Evolutionary conservation across 2,888 invertebrate genomes (phyloP), one percentile per base, ranked within the genome.

Genomic region (Eulithis testata): DNA sequence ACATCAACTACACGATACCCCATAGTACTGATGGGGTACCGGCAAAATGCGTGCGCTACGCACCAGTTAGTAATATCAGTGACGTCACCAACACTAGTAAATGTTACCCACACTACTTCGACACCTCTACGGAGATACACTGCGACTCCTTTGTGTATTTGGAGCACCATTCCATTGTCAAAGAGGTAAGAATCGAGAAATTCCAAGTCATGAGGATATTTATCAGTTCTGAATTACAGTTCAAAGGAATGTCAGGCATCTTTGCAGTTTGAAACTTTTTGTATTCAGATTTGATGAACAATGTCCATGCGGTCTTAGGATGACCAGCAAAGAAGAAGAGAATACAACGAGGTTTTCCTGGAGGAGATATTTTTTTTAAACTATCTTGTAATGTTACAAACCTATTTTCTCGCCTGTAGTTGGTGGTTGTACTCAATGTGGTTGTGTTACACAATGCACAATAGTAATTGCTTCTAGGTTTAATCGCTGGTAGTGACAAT

Each of bases 111-210:
- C 82, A 87, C 60, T 81, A 83, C 69, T 92, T 89, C 66, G 91
- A 92, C 65, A 84, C 85, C 0, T 84, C 88, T 0, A 84, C 77
- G 1, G 84, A 85, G 66, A 80, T 92, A 0, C 81, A 82, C 4
- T 93, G 92, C 65, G 87, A 90, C 36, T 81, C 86, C 0, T 92
- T 82, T 45, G 84, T 90, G 4, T 93, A 92, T 70, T 79, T 88
- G 60, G 91, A 93, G 69, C 83, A 87, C 4, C 90, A 92, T 74
- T 92, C 92, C 49, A 91, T 93, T 60, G 92, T 92, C 2, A 90
- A 91, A 74, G 92, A 92, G 85, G 92, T 92, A 56, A 78, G 83
- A 31, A 31, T 31, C 3, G 31, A 31, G n/a, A n/a, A n/a, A n/a
- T n/a, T n/a, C n/a, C n/a, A n/a, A n/a, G n/a, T 21, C 21, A 21